Evolutionary conservation across 2,797 vertebrate genomes (phyloP).

Genomic region (Melanotaenia nigrans): DNA sequence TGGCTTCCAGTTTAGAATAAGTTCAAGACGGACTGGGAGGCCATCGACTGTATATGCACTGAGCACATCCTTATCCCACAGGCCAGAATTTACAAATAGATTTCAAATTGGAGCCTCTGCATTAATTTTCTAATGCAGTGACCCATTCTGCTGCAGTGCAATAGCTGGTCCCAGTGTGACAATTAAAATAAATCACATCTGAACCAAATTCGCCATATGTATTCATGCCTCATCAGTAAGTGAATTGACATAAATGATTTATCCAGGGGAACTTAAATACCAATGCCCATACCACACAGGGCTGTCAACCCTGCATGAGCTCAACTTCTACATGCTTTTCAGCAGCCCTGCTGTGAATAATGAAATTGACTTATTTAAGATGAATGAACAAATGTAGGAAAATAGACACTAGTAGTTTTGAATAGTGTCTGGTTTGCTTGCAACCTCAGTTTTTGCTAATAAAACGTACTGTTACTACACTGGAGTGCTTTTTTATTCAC

Average conservation of each 20-base stretch:
- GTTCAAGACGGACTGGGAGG: slow-evolving; percentile 48
- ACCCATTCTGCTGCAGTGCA: slow-evolving; percentile 88
- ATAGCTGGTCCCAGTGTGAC: slow-evolving; percentile 90
- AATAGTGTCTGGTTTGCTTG: neutral
- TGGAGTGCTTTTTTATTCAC: neutral
- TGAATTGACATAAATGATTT: slow-evolving; percentile 88
- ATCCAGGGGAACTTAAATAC: slow-evolving; percentile 86
- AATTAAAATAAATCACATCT: slow-evolving; percentile 95
- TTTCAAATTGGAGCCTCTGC: slow-evolving; percentile 86
- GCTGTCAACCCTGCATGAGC: slow-evolving; percentile 35
- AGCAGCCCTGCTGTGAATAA: slow-evolving; percentile 57
- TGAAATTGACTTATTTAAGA: slow-evolving; percentile 52
- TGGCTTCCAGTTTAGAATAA: slow-evolving; percentile 52
- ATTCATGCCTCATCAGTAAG: slow-evolving; percentile 93
- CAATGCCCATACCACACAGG: slow-evolving; percentile 60
- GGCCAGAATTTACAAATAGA: slow-evolving; percentile 89
- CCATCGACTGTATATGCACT: slow-evolving; percentile 64
- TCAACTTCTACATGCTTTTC: slow-evolving; percentile 40
- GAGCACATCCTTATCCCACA: slow-evolving; percentile 82
- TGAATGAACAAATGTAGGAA: slow-evolving; percentile 45
- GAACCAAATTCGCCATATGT: slow-evolving; percentile 86
- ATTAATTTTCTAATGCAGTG: slow-evolving; percentile 92
- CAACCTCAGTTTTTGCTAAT: neutral
- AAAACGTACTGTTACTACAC: neutral
- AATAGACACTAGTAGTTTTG: slow-evolving; percentile 8